Evolutionary conservation across 2,797 vertebrate species (phyloP), one percentile per base, ranked within the genome.

Genomic region (Pseudochaenichthys georgianus): DNA sequence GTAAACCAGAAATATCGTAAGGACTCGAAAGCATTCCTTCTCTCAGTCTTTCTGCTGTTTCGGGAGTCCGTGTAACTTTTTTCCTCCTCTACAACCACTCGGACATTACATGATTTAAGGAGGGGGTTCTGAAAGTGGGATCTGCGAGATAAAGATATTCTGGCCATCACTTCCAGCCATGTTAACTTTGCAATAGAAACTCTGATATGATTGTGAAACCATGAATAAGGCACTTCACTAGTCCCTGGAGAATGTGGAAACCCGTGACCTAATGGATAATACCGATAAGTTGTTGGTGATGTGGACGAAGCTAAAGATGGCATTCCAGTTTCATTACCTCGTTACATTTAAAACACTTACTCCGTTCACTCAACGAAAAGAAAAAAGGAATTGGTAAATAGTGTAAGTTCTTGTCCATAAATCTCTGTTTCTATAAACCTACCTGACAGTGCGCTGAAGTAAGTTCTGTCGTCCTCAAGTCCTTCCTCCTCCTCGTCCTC

Each of bases 401-500:
- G 17, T 63, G 21, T 31, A 13, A 55, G 42, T 43, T 12, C 13
- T 50, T 11, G 13, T 31, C 16, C 16, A 13, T 21, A 10, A 19
- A 28, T 17, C 11, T 28, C 12, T 47, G 21, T 47, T 59, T 59
- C 19, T 38, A 13, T 42, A 34, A 64, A 64, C 5, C n/a, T 91
- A 99, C 98, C 97, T 95, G 98, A 97, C 19, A 96, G 86, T 0
- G 96, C 93, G 65, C 96, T 97, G 93, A 96, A 98, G 90, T 95
- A 97, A 0, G 93, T 78, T 9, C 89, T 95, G 19, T 96, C 96
- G 21, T 90, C 92, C 3, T 94, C 80, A 0, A 74, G 80, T 0
- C 92, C 87, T 3, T 88, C 81, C 0, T 88, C 89, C 2, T 85
- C 82, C 3, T 78, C 89, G 0, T 91, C 92, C 12, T 98, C 97